Evolutionary conservation across 2,113 vertebrate species (phyloP).

Genomic region (Pseudorhombus dupliciocellatus): DNA sequence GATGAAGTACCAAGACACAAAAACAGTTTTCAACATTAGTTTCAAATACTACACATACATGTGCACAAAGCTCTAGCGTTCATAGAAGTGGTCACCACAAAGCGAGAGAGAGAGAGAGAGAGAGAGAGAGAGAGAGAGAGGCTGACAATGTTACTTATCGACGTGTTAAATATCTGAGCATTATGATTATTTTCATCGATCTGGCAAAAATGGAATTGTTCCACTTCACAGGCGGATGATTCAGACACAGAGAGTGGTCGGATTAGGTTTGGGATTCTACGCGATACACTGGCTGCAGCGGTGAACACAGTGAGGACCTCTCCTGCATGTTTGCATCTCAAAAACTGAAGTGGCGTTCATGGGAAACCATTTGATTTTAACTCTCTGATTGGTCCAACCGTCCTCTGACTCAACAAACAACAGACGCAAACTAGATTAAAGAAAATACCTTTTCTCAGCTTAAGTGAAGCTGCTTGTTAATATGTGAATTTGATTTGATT

Average conservation of each 20-base stretch:
- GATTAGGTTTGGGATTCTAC: no score
- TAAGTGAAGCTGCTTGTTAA: no score
- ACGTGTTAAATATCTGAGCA: background rate
- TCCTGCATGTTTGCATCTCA: no score
- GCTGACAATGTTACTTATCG: constrained; percentile 5
- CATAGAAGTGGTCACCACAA: constrained; percentile 77
- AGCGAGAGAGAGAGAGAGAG: constrained; percentile 18
- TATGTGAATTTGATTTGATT: no score
- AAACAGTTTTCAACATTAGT: constrained; percentile 79
- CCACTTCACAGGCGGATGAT: constrained; percentile 32
- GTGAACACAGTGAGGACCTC: no score
- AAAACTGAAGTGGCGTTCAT: no score
- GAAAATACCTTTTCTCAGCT: no score
- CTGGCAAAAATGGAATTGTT: background rate
- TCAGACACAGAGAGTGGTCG: background rate
- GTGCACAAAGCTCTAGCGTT: constrained; percentile 69
- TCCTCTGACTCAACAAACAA: background rate
- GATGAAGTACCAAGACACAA: constrained; percentile 91
- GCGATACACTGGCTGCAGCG: no score
- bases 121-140: constrained; percentile 12
- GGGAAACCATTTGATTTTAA: background rate
- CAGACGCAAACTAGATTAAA: no score
- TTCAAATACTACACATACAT: constrained; percentile 79
- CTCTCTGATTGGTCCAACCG: background rate
- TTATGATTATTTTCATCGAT: no score